These are phyloP conservation scores for Plectrocnemia conspersa DNA, from an alignment of 1,140 invertebrate genomes.

Conservation along the genomic window DNA sequence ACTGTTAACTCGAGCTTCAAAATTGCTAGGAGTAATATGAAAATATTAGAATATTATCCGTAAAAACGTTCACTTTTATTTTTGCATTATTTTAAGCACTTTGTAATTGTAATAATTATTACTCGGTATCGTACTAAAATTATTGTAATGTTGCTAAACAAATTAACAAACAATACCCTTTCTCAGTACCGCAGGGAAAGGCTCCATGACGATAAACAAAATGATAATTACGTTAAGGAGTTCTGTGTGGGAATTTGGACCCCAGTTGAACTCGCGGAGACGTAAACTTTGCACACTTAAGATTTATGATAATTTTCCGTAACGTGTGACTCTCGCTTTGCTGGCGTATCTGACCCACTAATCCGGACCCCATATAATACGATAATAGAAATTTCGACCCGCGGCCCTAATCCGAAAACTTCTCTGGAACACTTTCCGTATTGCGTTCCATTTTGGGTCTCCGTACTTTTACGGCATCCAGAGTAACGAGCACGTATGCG, in stretches of 20 bases:
- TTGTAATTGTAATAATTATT: no score
- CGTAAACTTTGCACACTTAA: conserved; percentile 25
- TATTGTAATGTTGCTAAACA: conserved; percentile 23
- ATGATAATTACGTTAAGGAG: conserved; percentile 28
- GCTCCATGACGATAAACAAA: conserved; percentile 26
- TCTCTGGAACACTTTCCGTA: not conserved
- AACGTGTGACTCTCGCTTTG: conserved; percentile 31
- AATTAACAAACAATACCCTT: no score
- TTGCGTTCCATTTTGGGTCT: no score
- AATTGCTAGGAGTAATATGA: no score
- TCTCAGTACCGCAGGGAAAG: no score
- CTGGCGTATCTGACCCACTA: conserved; percentile 3
- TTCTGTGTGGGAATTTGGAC: not conserved
- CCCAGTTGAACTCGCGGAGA: conserved; percentile 2
- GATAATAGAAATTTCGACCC: conserved; percentile 28
- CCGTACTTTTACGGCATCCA: not conserved
- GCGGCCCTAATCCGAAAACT: conserved; percentile 18
- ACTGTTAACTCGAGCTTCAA: no score
- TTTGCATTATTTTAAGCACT: no score
- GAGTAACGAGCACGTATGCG: not conserved
- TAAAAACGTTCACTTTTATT: no score
- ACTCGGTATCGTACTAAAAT: no score
- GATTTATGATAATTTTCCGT: conserved; percentile 37
- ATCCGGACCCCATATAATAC: conserved; percentile 6
- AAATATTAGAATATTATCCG: no score